phyloP scores from a whole-genome alignment of 2,113 vertebrate species.

The Osmerus eperlanus region DNA sequence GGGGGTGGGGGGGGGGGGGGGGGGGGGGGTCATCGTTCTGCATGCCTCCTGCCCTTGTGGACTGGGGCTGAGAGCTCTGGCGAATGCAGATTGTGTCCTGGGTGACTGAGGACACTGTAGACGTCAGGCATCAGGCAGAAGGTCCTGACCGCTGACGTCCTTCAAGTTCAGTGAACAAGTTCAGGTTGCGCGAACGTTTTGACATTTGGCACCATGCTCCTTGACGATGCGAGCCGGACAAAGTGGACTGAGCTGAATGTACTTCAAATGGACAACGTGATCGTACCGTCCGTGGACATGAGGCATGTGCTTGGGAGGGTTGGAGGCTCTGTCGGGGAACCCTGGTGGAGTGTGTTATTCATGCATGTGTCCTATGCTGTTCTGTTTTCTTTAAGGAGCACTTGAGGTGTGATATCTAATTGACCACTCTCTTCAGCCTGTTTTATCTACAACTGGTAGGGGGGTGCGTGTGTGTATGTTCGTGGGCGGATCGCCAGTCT shows the following conservation, averaged over 20 bases:
- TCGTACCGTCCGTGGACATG: constrained; percentile 31
- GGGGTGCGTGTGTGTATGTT: constrained; percentile 13
- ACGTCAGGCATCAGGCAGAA: constrained; percentile 22
- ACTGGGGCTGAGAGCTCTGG: background rate
- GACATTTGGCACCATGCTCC: no score
- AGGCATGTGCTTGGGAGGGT: constrained; percentile 30
- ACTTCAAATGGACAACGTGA: background rate
- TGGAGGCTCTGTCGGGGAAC: constrained; percentile 2
- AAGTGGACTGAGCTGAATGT: no score
- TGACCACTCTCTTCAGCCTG: constrained; percentile 18
- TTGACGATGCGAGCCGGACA: no score
- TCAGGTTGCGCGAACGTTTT: constrained; percentile 21
- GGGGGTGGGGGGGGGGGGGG: background rate
- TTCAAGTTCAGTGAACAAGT: constrained; percentile 21
- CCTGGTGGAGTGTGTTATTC: constrained; percentile 21
- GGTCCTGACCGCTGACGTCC: constrained; percentile 20
- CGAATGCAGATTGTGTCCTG: background rate
- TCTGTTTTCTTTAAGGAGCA: constrained; percentile 46
- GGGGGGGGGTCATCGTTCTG: background rate
- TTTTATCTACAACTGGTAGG: constrained; percentile 31
- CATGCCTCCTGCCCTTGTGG: constrained; percentile 12
- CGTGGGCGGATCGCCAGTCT: constrained; percentile 22
- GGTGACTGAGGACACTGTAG: constrained; percentile 8
- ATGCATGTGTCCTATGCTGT: constrained; percentile 22
- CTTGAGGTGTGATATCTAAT: constrained; percentile 44